These are phyloP conservation scores for Bhutanitis thaidina DNA, from an alignment of 2,888 invertebrate genomes.

Conservation along the genomic window DNA sequence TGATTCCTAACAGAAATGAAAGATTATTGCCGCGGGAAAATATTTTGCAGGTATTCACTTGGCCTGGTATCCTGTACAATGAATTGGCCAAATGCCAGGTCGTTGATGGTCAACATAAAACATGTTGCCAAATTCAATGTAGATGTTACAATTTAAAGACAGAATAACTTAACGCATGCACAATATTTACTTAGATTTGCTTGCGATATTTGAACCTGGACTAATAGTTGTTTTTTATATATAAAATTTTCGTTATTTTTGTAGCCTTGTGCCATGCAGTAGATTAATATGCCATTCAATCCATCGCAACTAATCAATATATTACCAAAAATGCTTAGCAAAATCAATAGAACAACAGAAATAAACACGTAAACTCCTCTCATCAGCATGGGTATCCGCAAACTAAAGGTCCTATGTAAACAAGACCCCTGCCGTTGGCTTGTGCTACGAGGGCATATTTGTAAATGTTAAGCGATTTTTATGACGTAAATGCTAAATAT, in stretches of 20 bases:
- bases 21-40: neutral
- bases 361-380: conserved; percentile 5
- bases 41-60: conserved; percentile 7
- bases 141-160: neutral
- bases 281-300: too few relatives aligned
- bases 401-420: conserved; percentile 13
- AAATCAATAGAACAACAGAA: too few relatives aligned
- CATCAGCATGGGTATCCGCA: conserved; percentile 2
- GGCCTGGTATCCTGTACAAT: conserved; percentile 4
- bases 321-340: too few relatives aligned
- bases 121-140: conserved; percentile 8
- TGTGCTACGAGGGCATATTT: conserved; percentile 1
- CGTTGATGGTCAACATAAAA: conserved; percentile 10
- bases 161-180: too few relatives aligned
- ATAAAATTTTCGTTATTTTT: too few relatives aligned
- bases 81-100: conserved; percentile 10
- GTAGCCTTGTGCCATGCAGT: too few relatives aligned
- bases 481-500: neutral
- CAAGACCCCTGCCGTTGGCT: neutral
- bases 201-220: too few relatives aligned
- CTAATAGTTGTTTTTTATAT: too few relatives aligned
- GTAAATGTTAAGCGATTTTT: conserved; percentile 11
- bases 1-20: neutral
- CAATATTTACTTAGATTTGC: too few relatives aligned
- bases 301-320: too few relatives aligned